These are phyloP conservation scores for Helogale parvula DNA, from an alignment of 2,113 vertebrate genomes.

Conservation along the genomic window DNA sequence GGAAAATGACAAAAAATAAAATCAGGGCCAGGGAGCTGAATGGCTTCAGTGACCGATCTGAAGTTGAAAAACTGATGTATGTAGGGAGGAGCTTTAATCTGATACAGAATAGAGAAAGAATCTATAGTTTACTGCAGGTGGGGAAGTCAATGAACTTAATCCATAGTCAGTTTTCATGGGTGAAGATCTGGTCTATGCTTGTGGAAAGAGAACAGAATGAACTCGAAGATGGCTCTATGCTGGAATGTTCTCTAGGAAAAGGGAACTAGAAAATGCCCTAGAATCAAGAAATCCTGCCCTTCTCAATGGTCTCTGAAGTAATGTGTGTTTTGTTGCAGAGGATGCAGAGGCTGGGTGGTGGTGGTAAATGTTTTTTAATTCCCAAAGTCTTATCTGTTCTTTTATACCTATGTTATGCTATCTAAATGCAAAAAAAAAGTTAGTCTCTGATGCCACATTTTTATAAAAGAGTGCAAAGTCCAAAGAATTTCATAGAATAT, in stretches of 20 bases:
- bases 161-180: neutral
- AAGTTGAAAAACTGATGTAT: neutral
- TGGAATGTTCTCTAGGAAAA: neutral
- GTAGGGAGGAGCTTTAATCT: neutral
- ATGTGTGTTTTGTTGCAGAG: neutral
- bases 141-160: neutral
- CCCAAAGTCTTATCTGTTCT: neutral
- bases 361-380: neutral
- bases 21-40: neutral
- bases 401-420: neutral
- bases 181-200: neutral
- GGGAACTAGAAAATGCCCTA: neutral
- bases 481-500: conserved; percentile 20
- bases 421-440: neutral
- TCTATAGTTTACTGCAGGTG: neutral
- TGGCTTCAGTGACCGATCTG: neutral
- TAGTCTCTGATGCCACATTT: neutral
- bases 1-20: neutral
- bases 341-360: neutral
- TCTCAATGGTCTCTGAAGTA: neutral
- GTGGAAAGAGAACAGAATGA: neutral
- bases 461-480: neutral
- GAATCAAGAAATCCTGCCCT: neutral
- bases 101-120: neutral
- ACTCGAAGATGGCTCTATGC: neutral